Conservation (phyloP, 2,888 invertebrate species). For the Alcis repandata region DNA sequence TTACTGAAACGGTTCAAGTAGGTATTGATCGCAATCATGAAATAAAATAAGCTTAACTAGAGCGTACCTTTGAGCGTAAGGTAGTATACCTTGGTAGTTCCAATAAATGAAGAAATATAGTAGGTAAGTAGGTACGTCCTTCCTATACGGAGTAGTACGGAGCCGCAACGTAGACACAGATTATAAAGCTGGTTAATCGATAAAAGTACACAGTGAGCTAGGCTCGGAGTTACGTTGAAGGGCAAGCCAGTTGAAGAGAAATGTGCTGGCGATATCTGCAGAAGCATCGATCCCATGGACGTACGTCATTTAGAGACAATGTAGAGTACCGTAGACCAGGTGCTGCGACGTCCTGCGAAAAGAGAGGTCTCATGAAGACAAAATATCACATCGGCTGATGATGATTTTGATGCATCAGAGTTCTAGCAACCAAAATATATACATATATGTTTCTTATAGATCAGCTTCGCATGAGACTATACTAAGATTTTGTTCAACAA, state of each 20-base stretch:
- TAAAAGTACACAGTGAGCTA: background rate
- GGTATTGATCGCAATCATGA: background rate
- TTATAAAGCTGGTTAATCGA: background rate
- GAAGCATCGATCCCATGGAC: too few relatives aligned
- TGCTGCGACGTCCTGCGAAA: too few relatives aligned
- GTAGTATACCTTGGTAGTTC: background rate
- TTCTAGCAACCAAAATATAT: too few relatives aligned
- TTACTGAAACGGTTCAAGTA: slow-evolving; percentile 1
- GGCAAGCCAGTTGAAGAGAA: background rate
- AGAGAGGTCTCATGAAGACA: too few relatives aligned
- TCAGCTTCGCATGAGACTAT: background rate
- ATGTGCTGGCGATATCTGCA: too few relatives aligned
- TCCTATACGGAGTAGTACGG: background rate
- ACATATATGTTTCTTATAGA: background rate
- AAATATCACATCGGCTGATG: too few relatives aligned
- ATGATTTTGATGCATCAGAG: too few relatives aligned
- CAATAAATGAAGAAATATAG: background rate
- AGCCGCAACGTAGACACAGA: background rate
- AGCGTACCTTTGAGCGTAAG: background rate
- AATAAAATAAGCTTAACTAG: too few relatives aligned
- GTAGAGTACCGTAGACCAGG: too few relatives aligned
- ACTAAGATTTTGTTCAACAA: slow-evolving; percentile 9
- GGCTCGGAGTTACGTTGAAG: background rate
- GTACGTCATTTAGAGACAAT: too few relatives aligned
- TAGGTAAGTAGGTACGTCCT: background rate